These are phyloP conservation scores for Lipotes vexillifer DNA, from an alignment of 2,113 vertebrate species.

Conservation along the genomic window DNA sequence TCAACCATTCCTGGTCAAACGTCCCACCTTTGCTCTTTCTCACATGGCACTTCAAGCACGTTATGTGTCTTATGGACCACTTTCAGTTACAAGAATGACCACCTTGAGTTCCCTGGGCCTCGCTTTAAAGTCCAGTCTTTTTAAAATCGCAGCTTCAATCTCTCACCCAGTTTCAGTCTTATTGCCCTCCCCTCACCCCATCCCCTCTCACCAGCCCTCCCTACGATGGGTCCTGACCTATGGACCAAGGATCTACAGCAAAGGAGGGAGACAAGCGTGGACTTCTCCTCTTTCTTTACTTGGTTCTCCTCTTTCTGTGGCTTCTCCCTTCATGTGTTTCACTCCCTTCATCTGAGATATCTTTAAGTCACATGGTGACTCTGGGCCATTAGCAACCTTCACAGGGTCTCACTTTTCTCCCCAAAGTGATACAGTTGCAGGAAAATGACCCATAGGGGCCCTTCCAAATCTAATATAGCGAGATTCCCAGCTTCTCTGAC, in stretches of 20 bases:
- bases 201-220: no score
- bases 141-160: background rate
- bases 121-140: background rate
- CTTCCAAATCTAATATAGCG: background rate
- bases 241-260: background rate
- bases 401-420: background rate
- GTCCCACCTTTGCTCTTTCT: background rate
- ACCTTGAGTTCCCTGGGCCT: background rate
- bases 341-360: background rate
- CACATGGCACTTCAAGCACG: background rate
- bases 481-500: background rate
- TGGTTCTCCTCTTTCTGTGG: background rate
- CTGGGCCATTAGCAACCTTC: background rate
- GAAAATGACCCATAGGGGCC: background rate
- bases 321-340: background rate
- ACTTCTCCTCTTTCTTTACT: background rate
- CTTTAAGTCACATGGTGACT: background rate
- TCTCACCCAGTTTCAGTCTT: background rate
- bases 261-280: background rate
- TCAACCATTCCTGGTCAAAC: background rate
- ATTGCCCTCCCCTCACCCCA: background rate
- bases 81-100: background rate
- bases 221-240: background rate
- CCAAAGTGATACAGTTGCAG: background rate
- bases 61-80: background rate